These are phyloP conservation scores for Fistularia commersonii DNA, from an alignment of 2,797 vertebrate species.

Conservation along the genomic window DNA sequence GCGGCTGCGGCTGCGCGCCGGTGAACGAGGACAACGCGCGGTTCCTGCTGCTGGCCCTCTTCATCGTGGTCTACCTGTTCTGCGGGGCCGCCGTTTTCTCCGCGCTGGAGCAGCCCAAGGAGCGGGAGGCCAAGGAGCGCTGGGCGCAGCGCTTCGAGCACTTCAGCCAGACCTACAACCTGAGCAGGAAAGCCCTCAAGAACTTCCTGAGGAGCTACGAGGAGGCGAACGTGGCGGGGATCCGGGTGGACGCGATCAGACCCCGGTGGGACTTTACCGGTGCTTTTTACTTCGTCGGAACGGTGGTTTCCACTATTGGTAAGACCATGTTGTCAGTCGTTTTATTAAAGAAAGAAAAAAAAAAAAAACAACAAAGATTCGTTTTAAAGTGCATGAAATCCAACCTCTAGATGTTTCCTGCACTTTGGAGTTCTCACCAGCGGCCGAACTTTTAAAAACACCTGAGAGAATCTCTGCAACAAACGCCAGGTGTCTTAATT, in stretches of 20 bases:
- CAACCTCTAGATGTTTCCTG: no score
- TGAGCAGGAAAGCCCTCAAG: conserved; percentile 80
- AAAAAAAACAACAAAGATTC: no score
- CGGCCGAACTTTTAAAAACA: no score
- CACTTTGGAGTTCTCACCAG: no score
- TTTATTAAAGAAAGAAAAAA: no score
- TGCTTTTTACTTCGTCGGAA: conserved; percentile 94
- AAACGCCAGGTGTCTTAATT: no score
- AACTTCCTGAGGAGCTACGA: conserved; percentile 87
- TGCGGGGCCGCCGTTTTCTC: conserved; percentile 94
- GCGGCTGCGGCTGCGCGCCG: conserved; percentile 77
- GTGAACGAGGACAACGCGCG: conserved; percentile 90
- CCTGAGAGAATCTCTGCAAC: no score
- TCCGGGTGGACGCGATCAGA: conserved; percentile 82
- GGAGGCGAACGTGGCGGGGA: conserved; percentile 84
- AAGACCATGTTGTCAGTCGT: no score
- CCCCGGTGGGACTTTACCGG: conserved; percentile 93
- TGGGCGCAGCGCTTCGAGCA: conserved; percentile 85
- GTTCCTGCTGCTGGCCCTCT: conserved; percentile 84
- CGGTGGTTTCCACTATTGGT: conserved; percentile 96
- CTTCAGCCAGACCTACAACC: conserved; percentile 85
- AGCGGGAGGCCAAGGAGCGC: conserved; percentile 82
- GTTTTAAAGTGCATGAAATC: no score
- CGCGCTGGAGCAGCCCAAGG: conserved; percentile 87
- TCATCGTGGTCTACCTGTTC: conserved; percentile 85